Evolutionary conservation across 2,888 invertebrate species (phyloP).

Genomic region (Pogonocherus hispidulus): DNA sequence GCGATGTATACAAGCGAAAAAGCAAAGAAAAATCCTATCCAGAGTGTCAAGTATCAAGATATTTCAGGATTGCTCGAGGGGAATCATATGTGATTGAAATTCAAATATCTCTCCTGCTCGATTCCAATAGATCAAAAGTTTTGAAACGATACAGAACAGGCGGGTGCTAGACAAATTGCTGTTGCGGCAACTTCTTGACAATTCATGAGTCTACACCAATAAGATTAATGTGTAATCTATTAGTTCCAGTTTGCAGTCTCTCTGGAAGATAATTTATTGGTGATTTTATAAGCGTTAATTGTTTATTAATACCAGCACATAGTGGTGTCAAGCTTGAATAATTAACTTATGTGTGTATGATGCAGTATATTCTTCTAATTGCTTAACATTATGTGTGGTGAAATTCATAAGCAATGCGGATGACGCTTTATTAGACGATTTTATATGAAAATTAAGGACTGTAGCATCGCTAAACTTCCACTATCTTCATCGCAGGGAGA

Average conservation of each 20-base stretch:
- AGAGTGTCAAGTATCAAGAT: constrained; percentile 53
- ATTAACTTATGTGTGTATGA: no score
- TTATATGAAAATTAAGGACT: no score
- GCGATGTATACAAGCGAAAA: no score
- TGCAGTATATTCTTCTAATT: no score
- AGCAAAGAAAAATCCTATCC: constrained; percentile 19
- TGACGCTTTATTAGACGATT: no score
- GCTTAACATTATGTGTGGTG: no score
- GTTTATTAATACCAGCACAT: background rate
- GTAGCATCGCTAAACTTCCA: no score
- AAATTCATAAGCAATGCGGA: no score
- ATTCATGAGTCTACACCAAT: background rate
- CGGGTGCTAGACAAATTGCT: constrained; percentile 11
- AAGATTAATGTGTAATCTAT: background rate
- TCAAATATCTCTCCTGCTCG: constrained; percentile 50
- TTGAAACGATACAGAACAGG: constrained; percentile 16
- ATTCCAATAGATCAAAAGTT: constrained; percentile 48
- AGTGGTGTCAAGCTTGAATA: no score
- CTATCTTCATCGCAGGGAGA: no score
- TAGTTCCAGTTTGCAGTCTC: background rate
- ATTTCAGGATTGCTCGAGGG: constrained; percentile 49
- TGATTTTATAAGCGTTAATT: background rate
- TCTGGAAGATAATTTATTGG: background rate
- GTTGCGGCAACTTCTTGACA: background rate
- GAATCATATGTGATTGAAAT: constrained; percentile 54